Base-by-base conservation (phyloP, 2,888 invertebrate species). In the Maniola hyperantus region DNA sequence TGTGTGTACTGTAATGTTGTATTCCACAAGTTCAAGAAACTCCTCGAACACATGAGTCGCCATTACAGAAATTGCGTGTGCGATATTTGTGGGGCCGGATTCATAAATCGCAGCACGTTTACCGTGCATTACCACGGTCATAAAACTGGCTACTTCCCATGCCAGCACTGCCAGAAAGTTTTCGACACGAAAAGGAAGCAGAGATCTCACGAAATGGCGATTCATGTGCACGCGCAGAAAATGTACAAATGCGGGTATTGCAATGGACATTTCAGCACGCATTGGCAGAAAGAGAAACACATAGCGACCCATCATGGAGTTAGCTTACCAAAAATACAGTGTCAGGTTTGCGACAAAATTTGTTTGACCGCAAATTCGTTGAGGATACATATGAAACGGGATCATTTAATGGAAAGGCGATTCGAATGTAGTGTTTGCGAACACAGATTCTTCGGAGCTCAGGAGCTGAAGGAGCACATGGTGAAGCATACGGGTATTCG, bases 401-500 rank as follows among this genome's bases (percentile, higher is more conserved):
- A 72, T 44, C 74, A 74, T 55, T 60, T 74, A 10, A 68, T 71
- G 67, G 76, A 77, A 34, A 73, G 75, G 18, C 68, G 74, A 13
- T 77, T 73, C 26, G 71, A 74, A 44, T 82, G 82, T 48, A 65
- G 70, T 0, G 64, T 68, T 6, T 78, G 78, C 53, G 74, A 74
- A 13, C 74, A 71, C 71, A 66, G 63, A 5, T 77, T 77, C 26
- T 83, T 82, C 60, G 75, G 79, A 10, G 18, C 57, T 2, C 2
- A 84, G 80, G 65, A 78, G 79, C 74, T 87, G 51, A 83, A 80
- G 36, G 77, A 77, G n/a, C 88, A 88, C 69, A 80, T 82, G 79
- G 77, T 81, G 53, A 83, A 81, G 60, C 88, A 88, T 65, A 80
- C 81, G 0, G 83, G 79, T 0, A 39, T 55, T 13, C 76, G 76